Evolutionary conservation across 2,113 vertebrate genomes (phyloP), one percentile per base, ranked within the genome.

Genomic region (Trichomycterus rosablanca): DNA sequence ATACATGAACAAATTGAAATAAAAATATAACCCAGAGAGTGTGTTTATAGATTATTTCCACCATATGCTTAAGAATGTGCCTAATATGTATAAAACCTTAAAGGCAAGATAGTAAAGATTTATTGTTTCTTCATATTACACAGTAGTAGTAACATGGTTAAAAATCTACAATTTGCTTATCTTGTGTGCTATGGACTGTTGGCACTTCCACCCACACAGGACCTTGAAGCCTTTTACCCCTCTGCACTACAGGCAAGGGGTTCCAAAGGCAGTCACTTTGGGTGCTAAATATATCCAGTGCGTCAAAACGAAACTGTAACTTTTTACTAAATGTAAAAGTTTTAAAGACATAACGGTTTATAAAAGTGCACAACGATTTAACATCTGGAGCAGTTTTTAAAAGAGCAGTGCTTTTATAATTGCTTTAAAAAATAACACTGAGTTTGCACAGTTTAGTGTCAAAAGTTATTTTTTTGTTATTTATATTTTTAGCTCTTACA

Each of bases 221-320:
- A 73, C 71, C 71, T 73, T 73, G 71, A 55, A 68, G 59, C 30
- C 51, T 62, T 32, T 40, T 15, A 62, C 68, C 57, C 60, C 14
- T 63, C 56, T 69, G 53, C 20, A 58, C n/a, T 57, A n/a, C 46
- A 52, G 53, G 44, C 30, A 22, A 40, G 59, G 40, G 42, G n/a
- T 20, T 62, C 57, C 39, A 52, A 37, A 39, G 26, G 35, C 37
- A 59, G 55, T 48, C 50, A 68, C 39, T 37, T 16, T 12, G n/a
- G 66, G 52, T 62, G 16, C 60, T 39, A 3, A 26, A 15, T 12
- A 8, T 39, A 15, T 16, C 1, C 35, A 39, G 35, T 7, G n/a
- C n/a, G n/a, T n/a, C n/a, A n/a, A n/a, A n/a, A n/a, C n/a, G n/a
- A n/a, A n/a, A n/a, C n/a, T n/a, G n/a, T n/a, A n/a, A n/a, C n/a